These are phyloP conservation scores for Terrapene triunguis DNA, from an alignment of 2,113 vertebrate genomes.

Conservation along the genomic window DNA sequence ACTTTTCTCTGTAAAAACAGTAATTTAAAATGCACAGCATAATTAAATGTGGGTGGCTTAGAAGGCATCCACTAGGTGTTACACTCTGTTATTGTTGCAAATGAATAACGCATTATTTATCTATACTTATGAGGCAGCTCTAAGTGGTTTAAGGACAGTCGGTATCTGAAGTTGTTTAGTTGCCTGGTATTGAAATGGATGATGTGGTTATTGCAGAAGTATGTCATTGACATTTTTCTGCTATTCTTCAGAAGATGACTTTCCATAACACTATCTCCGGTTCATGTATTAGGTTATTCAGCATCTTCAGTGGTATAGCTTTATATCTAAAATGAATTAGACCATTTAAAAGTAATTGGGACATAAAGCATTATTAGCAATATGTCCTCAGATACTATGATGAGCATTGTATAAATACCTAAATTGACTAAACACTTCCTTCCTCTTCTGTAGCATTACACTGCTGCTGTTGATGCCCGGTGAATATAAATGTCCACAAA, in stretches of 20 bases:
- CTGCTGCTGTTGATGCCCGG: background rate
- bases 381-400: constrained; percentile 21
- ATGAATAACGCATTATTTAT: background rate
- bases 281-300: constrained; percentile 13
- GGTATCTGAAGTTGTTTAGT: background rate
- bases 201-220: background rate
- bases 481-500: background rate
- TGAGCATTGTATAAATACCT: constrained; percentile 1
- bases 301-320: constrained; percentile 34
- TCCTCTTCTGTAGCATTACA: background rate
- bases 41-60: constrained; percentile 11
- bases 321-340: constrained; percentile 19
- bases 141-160: background rate
- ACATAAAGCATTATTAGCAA: constrained; percentile 25
- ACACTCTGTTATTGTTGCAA: background rate
- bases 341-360: constrained; percentile 51
- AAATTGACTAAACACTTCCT: constrained; percentile 29
- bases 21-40: constrained; percentile 17
- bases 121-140: background rate
- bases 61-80: constrained; percentile 7
- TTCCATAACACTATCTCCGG: constrained; percentile 27
- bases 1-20: constrained; percentile 34
- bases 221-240: background rate
- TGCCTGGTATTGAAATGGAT: background rate
- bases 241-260: background rate